phyloP scores from a whole-genome alignment of 2,113 vertebrate genomes.

The Trichomycterus rosablanca region DNA sequence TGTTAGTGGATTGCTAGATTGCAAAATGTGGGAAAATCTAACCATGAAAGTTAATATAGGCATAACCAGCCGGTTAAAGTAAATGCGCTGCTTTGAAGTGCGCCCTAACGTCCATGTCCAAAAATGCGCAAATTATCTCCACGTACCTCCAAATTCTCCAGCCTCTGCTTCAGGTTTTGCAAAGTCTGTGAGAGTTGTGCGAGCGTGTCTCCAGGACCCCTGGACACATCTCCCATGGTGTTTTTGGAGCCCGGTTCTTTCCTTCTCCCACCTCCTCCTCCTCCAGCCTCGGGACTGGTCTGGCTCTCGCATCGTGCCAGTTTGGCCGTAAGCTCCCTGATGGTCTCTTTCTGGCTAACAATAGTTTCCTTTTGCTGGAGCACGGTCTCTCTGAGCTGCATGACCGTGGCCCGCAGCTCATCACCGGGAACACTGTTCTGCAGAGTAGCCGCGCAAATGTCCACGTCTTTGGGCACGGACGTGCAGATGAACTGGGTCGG shows the following conservation, averaged over 20 bases:
- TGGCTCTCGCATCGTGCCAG: constrained; percentile 88
- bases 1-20: too few species aligned
- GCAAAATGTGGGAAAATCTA: too few species aligned
- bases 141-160: constrained; percentile 92
- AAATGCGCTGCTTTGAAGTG: too few species aligned
- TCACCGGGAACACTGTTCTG: constrained; percentile 79
- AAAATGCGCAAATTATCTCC: too few species aligned
- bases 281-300: constrained; percentile 77
- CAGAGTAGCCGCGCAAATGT: constrained; percentile 86
- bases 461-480: constrained; percentile 90
- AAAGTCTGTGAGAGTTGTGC: constrained; percentile 92
- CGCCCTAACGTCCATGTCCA: too few species aligned
- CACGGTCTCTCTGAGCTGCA: constrained; percentile 93
- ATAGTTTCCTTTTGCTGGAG: constrained; percentile 96
- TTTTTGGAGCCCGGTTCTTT: constrained; percentile 80
- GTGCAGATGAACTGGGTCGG: constrained; percentile 96
- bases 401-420: constrained; percentile 82
- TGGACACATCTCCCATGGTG: constrained; percentile 92
- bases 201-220: constrained; percentile 86
- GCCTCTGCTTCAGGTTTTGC: constrained; percentile 86
- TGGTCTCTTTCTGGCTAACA: constrained; percentile 93
- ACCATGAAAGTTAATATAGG: too few species aligned
- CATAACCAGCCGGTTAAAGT: too few species aligned
- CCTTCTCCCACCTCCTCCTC: constrained; percentile 57
- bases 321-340: constrained; percentile 90